Base-by-base conservation (phyloP, 2,888 invertebrate genomes). In the Glaucopsyche alexis region DNA sequence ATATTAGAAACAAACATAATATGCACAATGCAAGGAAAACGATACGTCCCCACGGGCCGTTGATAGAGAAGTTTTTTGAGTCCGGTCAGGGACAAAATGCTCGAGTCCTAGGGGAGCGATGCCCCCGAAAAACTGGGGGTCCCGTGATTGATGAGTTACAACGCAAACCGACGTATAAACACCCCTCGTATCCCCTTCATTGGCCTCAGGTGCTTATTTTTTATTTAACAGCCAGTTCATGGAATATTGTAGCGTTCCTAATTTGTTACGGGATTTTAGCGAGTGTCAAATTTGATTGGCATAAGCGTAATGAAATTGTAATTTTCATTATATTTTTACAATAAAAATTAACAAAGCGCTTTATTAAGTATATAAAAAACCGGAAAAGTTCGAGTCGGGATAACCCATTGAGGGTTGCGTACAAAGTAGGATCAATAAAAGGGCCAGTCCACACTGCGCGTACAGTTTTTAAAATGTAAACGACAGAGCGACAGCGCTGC, bases 141-240 rank as follows among this genome's bases (percentile, higher is more conserved):
- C 79, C 80, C 78, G 90, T 91, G 92, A 92, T 92, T 91, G 90
- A 92, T 92, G 90, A 85, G 84, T 82, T 84, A 80, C 82, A 81
- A 82, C 83, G 82, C 84, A 84, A 85, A 85, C 85, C 82, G 82
- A 79, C 85, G 83, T 86, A 87, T 89, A 88, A 88, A 89, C 88
- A 87, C 83, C 86, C 87, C 84, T 82, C 84, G 82, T 84, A 86
- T 85, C 83, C 83, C 80, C 77, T 79, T 78, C 85, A 83, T 85
- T 82, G 81, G 82, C 85, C 87, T 86, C 87, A 88, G 89, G 89
- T 89, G 86, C 81, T 79, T 72, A 55, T 72, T 75, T 74, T 75
- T 72, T 75, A 72, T 72, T n/a, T n/a, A n/a, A n/a, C 67, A 66
- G 45, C n/a, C 19, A 60, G 29, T 29, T 29, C 64, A 71, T 83